phyloP scores from a whole-genome alignment of 2,113 vertebrate species.

The Actenoides hombroni region DNA sequence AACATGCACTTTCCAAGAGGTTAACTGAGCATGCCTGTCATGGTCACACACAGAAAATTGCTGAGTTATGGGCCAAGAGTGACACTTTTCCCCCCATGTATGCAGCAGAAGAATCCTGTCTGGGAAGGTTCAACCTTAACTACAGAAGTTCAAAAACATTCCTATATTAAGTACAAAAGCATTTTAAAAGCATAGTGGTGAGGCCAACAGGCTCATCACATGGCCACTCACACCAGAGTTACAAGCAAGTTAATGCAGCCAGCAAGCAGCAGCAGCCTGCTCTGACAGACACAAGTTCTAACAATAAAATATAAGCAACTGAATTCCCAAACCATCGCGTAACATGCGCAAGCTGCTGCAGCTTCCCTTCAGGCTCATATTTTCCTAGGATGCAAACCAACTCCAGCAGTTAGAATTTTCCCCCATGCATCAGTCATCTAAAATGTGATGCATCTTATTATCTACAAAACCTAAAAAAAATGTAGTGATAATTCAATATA shows the following conservation, averaged over 20 bases:
- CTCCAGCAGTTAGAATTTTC: background rate
- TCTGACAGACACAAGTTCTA: background rate
- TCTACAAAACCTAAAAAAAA: background rate
- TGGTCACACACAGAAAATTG: background rate
- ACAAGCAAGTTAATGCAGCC: background rate
- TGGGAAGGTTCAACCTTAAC: background rate
- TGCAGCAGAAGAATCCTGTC: background rate
- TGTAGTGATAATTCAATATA: background rate
- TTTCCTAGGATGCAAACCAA: background rate
- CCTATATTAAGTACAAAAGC: background rate
- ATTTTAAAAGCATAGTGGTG: background rate
- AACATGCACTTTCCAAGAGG: constrained; percentile 17
- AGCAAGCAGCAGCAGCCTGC: constrained; percentile 31
- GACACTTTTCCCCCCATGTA: background rate
- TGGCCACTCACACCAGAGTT: background rate
- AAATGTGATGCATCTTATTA: background rate
- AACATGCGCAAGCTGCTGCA: background rate
- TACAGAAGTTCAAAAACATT: background rate
- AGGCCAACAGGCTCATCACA: background rate
- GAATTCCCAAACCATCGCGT: background rate
- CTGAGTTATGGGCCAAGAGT: background rate
- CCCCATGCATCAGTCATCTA: background rate
- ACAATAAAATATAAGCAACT: background rate
- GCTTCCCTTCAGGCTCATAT: background rate
- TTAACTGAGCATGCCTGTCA: constrained; percentile 65